Evolutionary conservation across 2,888 invertebrate genomes (phyloP).

Genomic region (Drosophila formosana): DNA sequence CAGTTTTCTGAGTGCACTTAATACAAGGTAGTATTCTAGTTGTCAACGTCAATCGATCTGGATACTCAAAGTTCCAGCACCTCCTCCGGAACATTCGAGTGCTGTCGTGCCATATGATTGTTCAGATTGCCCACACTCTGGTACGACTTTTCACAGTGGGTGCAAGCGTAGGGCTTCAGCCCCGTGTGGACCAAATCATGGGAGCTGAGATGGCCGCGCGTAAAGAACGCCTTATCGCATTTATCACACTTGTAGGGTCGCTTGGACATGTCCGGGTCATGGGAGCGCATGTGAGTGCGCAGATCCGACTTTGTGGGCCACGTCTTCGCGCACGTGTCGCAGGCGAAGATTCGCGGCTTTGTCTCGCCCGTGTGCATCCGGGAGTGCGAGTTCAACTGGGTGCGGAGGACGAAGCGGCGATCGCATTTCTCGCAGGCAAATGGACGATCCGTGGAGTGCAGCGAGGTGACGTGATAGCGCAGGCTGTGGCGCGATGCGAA

Average conservation of each 20-base stretch:
- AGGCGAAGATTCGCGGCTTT: constrained; percentile 75
- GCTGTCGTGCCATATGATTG: constrained; percentile 73
- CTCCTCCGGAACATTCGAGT: constrained; percentile 56
- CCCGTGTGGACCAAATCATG: constrained; percentile 82
- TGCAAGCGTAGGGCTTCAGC: constrained; percentile 80
- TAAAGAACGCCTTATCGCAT: constrained; percentile 79
- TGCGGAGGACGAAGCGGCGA: constrained; percentile 75
- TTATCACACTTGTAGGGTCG: constrained; percentile 76
- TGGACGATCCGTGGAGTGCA: constrained; percentile 77
- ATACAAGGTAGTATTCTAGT: neutral
- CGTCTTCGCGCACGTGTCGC: constrained; percentile 74
- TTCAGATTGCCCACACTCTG: constrained; percentile 82
- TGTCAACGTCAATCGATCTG: neutral
- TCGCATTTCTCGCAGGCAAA: constrained; percentile 71
- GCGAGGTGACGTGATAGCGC: constrained; percentile 76
- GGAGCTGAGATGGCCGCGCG: constrained; percentile 77
- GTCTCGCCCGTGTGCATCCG: constrained; percentile 79
- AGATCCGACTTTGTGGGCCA: constrained; percentile 82
- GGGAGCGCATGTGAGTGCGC: constrained; percentile 80
- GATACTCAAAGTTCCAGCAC: constrained; percentile 32
- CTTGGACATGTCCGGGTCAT: constrained; percentile 71
- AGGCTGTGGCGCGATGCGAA: constrained; percentile 81
- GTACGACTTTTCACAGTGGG: constrained; percentile 72
- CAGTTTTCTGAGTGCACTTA: neutral
- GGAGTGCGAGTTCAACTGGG: constrained; percentile 76